Conservation (phyloP, 1,140 invertebrate genomes). For the Rhopalosiphum maidis region DNA sequence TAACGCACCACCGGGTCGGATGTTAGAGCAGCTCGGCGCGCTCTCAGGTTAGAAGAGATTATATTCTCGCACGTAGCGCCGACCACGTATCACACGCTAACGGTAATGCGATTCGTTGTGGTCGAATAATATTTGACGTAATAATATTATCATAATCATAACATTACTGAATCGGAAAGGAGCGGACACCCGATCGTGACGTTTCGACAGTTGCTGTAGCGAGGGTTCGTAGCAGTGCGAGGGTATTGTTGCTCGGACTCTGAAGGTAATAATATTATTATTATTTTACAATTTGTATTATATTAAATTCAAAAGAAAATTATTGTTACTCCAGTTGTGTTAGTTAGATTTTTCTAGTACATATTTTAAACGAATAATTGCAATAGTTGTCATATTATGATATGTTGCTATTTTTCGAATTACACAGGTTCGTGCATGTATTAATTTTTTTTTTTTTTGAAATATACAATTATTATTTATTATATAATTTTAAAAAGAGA, state of each 20-base stretch:
- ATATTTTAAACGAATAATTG: neutral
- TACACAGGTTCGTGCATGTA: too few relatives aligned
- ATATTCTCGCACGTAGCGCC: neutral
- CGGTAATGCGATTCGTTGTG: too few relatives aligned
- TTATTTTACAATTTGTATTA: neutral
- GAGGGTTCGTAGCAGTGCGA: neutral
- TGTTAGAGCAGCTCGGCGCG: conserved; percentile 12
- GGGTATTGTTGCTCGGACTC: neutral
- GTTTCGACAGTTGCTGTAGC: neutral
- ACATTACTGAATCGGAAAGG: neutral
- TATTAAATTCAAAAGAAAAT: neutral
- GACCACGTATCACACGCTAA: neutral
- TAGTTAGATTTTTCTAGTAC: neutral
- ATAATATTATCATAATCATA: too few relatives aligned
- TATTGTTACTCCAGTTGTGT: neutral
- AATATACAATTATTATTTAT: too few relatives aligned
- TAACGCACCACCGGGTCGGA: conserved; percentile 46
- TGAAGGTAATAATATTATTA: neutral
- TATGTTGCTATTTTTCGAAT: too few relatives aligned
- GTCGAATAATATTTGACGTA: too few relatives aligned
- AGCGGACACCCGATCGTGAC: neutral
- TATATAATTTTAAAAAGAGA: too few relatives aligned
- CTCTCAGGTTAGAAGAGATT: neutral
- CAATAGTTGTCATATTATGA: too few relatives aligned
- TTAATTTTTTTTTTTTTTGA: too few relatives aligned